Base-by-base conservation (phyloP, 35 echinoderm and acorn worm genomes). In the Nesometra sesokonis region DNA sequence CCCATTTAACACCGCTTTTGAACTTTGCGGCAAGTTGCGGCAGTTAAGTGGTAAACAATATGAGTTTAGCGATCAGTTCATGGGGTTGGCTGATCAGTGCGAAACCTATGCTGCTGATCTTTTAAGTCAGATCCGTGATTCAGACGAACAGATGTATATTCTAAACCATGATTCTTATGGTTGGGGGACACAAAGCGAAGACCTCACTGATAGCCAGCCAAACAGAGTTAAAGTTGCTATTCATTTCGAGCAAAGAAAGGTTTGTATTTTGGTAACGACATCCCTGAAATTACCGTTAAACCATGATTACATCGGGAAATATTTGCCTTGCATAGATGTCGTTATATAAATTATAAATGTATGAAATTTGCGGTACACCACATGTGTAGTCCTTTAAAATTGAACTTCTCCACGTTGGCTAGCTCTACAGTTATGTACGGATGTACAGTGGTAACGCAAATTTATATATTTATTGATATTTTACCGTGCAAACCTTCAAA, bases 221-320 rank as follows among this genome's bases (percentile, higher is more conserved):
- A 94, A 94, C 46, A 88, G 92, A 83, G 96, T 99, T 29, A 94
- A 99, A 90, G 93, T 89, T 83, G 92, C 89, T 77, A 94, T 94
- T 30, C 90, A 91, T 43, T 99, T 94, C 57, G 92, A 99, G 85
- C 96, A 99, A 88, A 94, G 92, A 85, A 99, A 99, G 90, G 96
- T 99, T 85, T 57, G 90, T 40, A 77, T 13, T 37, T 80, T 19
- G n/a, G n/a, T n/a, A n/a, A n/a, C n/a, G n/a, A n/a, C n/a, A n/a
- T n/a, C n/a, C n/a, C n/a, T n/a, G n/a, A n/a, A n/a, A n/a, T n/a
- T n/a, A n/a, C n/a, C n/a, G n/a, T n/a, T n/a, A n/a, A n/a, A n/a
- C n/a, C n/a, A n/a, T 15, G 52, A 67, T 67, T 15, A 67, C n/a
- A n/a, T n/a, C n/a, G n/a, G n/a, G n/a, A n/a, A n/a, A n/a, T n/a